phyloP scores from a whole-genome alignment of 2,797 vertebrate genomes.

The Crocodylus rhombifer region DNA sequence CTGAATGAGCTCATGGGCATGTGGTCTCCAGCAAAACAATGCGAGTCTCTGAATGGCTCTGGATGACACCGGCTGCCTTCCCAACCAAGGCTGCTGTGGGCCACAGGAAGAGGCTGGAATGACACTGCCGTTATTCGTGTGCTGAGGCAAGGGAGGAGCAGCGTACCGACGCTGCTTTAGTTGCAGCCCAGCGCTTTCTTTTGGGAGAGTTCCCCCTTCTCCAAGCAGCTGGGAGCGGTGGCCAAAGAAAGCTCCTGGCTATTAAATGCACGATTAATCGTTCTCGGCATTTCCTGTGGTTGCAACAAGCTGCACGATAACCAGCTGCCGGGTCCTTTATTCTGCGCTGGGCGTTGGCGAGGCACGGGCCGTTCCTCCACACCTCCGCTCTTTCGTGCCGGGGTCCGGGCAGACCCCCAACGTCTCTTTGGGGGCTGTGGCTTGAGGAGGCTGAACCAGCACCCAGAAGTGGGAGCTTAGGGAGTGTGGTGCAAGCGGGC shows the following conservation, averaged over 20 bases:
- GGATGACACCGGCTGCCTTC: slow-evolving; percentile 14
- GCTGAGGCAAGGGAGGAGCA: neutral
- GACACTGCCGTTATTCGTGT: too few species aligned
- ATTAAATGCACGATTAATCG: neutral
- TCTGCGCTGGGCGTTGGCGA: neutral
- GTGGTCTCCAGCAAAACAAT: slow-evolving; percentile 41
- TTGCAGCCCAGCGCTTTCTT: neutral
- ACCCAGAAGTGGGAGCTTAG: neutral
- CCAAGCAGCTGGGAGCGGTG: neutral
- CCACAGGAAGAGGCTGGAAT: too few species aligned
- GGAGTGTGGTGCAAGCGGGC: neutral
- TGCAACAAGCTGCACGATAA: neutral
- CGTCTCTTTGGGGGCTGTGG: neutral
- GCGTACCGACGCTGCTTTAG: neutral
- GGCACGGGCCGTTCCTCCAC: neutral
- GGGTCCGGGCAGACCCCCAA: too few species aligned
- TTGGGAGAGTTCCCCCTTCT: neutral
- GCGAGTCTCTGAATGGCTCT: slow-evolving; percentile 27
- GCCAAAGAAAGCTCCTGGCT: neutral
- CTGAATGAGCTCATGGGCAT: slow-evolving; percentile 10
- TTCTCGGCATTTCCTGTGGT: neutral
- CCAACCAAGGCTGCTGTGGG: neutral
- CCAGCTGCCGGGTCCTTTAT: neutral
- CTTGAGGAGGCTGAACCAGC: neutral
- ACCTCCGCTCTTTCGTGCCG: neutral